Percentiles rank a stretch among this genome's conserved stretches.
phyloP scores from a whole-genome alignment of 2,113 vertebrate genomes.

The Eclectus roratus region DNA sequence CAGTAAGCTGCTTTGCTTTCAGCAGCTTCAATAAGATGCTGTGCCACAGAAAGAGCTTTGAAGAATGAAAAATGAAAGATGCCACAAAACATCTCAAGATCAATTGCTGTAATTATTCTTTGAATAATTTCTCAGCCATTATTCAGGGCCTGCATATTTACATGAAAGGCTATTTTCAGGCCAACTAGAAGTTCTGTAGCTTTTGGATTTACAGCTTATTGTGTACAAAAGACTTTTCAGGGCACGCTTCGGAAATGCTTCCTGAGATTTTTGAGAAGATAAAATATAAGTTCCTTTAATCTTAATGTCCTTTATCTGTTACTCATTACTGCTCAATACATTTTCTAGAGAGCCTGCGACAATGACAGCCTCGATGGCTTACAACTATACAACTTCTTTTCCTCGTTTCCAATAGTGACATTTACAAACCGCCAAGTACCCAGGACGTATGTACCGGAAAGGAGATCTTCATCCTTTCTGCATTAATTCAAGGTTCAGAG shows the following conservation, averaged over 20 bases:
- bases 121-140: slow-evolving; percentile 53
- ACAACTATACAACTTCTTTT: background rate
- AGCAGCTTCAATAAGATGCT: background rate
- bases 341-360: slow-evolving; percentile 45
- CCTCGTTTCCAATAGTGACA: background rate
- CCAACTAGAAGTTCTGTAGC: slow-evolving; percentile 39
- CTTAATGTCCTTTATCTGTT: slow-evolving; percentile 63
- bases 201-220: slow-evolving; percentile 53
- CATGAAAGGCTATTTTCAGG: slow-evolving; percentile 45
- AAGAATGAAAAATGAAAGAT: slow-evolving; percentile 16
- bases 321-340: slow-evolving; percentile 57
- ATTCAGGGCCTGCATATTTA: slow-evolving; percentile 37
- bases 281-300: slow-evolving; percentile 61
- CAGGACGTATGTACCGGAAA: background rate
- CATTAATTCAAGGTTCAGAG: slow-evolving; percentile 2
- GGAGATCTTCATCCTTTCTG: background rate
- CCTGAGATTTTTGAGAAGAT: slow-evolving; percentile 60
- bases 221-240: slow-evolving; percentile 20
- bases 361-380: slow-evolving; percentile 29
- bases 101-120: slow-evolving; percentile 56
- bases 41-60: slow-evolving; percentile 31
- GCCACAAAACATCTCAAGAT: slow-evolving; percentile 59
- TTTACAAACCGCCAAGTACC: background rate
- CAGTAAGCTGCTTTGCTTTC: background rate
- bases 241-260: slow-evolving; percentile 60